Conservation (phyloP, 2,797 vertebrate genomes). For the Adrianichthys oophorus region DNA sequence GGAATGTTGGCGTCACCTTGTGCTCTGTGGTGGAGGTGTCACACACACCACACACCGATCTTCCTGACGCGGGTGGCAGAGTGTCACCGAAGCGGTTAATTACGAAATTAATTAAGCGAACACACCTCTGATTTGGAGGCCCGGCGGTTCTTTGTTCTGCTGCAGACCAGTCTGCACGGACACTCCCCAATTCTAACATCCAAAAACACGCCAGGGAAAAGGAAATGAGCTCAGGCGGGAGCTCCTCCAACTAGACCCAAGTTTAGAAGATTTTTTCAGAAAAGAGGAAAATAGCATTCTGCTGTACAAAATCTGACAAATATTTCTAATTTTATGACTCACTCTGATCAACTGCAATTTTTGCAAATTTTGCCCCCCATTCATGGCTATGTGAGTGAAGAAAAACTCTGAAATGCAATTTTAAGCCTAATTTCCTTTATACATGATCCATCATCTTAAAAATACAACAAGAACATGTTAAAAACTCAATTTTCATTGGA, state of each 20-base stretch:
- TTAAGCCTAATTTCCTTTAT: too few species aligned
- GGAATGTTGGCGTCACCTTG: slow-evolving; percentile 10
- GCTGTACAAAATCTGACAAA: too few species aligned
- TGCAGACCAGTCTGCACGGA: slow-evolving; percentile 23
- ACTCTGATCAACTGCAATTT: too few species aligned
- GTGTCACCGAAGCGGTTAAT: slow-evolving; percentile 44
- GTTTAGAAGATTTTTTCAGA: too few species aligned
- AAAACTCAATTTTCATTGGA: neutral
- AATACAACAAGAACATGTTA: neutral
- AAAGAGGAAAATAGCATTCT: too few species aligned
- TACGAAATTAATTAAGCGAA: slow-evolving; percentile 57
- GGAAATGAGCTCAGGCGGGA: slow-evolving; percentile 2
- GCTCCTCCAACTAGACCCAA: neutral
- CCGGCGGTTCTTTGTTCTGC: slow-evolving; percentile 21
- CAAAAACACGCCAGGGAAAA: slow-evolving; percentile 8
- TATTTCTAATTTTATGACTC: too few species aligned
- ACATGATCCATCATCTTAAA: neutral
- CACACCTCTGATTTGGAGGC: slow-evolving; percentile 43
- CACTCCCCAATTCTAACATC: slow-evolving; percentile 38
- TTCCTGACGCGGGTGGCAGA: slow-evolving; percentile 19
- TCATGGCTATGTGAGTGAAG: too few species aligned
- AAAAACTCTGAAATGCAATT: too few species aligned
- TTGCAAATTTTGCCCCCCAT: too few species aligned
- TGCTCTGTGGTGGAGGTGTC: slow-evolving; percentile 28
- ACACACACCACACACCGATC: slow-evolving; percentile 25